These are phyloP conservation scores for Philotrypesis tridentata DNA, from an alignment of 1,140 invertebrate genomes.

Conservation along the genomic window DNA sequence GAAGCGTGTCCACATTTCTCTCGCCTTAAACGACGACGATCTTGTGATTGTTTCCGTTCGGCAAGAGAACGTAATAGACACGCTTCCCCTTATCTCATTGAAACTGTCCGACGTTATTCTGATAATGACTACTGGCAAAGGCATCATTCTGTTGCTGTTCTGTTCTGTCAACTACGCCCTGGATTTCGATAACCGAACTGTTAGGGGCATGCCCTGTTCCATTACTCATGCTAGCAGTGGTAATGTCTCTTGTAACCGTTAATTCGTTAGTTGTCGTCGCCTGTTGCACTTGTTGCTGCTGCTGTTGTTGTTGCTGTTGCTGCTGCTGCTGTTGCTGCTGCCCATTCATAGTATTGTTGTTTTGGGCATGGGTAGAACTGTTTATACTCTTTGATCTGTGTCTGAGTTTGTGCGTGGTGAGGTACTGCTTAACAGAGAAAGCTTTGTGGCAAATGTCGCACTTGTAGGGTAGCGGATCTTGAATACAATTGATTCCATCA, in stretches of 20 bases:
- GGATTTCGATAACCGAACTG: conserved; percentile 65
- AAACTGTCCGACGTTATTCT: conserved; percentile 68
- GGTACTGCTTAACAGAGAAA: conserved; percentile 74
- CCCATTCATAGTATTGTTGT: conserved; percentile 50
- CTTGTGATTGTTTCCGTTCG: conserved; percentile 72
- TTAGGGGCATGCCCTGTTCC: conserved; percentile 59
- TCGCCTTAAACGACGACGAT: conserved; percentile 68
- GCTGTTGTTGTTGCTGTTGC: conserved; percentile 47
- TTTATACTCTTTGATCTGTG: conserved; percentile 69
- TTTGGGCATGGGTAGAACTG: conserved; percentile 35
- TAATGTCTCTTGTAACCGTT: conserved; percentile 46
- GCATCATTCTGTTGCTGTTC: conserved; percentile 57
- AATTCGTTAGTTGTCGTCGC: conserved; percentile 39
- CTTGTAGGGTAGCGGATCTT: conserved; percentile 73
- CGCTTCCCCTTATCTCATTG: conserved; percentile 74
- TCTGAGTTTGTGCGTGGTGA: conserved; percentile 72
- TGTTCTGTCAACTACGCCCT: conserved; percentile 65
- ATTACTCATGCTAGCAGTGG: conserved; percentile 54
- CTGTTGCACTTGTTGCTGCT: conserved; percentile 50
- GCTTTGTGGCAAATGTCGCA: conserved; percentile 76
- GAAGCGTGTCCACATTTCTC: conserved; percentile 59
- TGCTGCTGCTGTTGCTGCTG: conserved; percentile 49
- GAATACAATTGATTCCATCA: conserved; percentile 53
- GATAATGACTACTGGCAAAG: conserved; percentile 65
- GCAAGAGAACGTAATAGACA: conserved; percentile 73